Conservation (phyloP, 2,797 vertebrate species). For the Cossypha niveicapilla region DNA sequence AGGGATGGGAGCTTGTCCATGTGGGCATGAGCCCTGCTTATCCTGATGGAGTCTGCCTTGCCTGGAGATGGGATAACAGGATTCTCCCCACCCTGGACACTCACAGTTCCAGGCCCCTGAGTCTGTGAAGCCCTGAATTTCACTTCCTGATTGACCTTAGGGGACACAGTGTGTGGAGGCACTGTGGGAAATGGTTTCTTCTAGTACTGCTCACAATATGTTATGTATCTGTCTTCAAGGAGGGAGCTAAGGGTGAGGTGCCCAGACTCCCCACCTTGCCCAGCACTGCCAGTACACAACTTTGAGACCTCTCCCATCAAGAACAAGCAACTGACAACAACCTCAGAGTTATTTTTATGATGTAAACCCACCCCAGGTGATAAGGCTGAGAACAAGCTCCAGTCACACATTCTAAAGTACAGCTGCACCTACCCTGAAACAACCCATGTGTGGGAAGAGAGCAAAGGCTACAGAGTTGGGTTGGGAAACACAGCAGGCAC, state of each 20-base stretch:
- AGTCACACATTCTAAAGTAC: not conserved
- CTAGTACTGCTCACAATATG: not conserved
- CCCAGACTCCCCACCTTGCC: not conserved
- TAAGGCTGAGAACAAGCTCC: not conserved
- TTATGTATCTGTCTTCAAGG: not conserved
- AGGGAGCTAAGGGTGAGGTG: not conserved
- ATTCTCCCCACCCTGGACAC: not conserved
- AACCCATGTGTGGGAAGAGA: not conserved
- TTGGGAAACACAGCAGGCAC: not conserved
- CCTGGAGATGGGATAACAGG: not conserved
- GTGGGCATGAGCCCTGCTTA: not conserved
- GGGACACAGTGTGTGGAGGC: too few relatives aligned
- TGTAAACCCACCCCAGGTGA: not conserved
- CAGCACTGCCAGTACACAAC: not conserved
- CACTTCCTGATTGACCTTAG: not conserved
- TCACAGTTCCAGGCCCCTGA: not conserved
- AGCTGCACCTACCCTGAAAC: not conserved
- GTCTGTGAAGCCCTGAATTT: not conserved
- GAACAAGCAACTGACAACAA: not conserved
- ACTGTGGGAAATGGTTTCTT: not conserved
- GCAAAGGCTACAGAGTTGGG: not conserved
- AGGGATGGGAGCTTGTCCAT: not conserved
- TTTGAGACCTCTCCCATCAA: not conserved
- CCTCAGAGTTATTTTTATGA: not conserved
- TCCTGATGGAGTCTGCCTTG: not conserved